These are phyloP conservation scores for Sinodicranocentrus sp. DNA, from an alignment of 2,888 invertebrate species.

Conservation along the genomic window DNA sequence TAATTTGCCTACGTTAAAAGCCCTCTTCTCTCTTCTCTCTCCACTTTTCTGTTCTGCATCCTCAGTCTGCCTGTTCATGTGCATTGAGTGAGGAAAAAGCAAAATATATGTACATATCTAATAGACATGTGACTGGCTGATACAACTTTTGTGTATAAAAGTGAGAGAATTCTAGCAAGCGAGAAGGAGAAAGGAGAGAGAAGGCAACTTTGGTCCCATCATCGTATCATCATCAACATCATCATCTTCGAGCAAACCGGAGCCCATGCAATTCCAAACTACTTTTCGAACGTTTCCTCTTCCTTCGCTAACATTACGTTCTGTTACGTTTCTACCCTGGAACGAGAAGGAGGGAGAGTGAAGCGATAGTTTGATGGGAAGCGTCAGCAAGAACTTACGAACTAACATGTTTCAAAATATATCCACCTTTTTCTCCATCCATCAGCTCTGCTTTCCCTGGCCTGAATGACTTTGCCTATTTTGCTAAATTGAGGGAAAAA, in stretches of 20 bases:
- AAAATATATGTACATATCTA: constrained; percentile 48
- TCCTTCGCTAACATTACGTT: too few species aligned
- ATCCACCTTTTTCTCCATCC: constrained; percentile 58
- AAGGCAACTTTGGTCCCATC: constrained; percentile 66
- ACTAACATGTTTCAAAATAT: constrained; percentile 53
- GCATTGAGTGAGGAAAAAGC: constrained; percentile 64
- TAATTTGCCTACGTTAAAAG: constrained; percentile 78
- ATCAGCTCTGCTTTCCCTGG: constrained; percentile 63
- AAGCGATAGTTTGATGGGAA: constrained; percentile 20
- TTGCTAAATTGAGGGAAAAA: constrained; percentile 70
- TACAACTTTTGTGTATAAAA: constrained; percentile 42
- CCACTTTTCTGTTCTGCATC: constrained; percentile 67
- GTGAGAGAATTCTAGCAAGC: constrained; percentile 65
- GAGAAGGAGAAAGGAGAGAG: constrained; percentile 60
- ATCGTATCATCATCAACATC: constrained; percentile 49
- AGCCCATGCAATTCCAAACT: constrained; percentile 65
- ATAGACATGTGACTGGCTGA: background rate
- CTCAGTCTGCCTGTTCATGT: constrained; percentile 67
- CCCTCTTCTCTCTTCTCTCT: constrained; percentile 73
- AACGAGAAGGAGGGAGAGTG: background rate
- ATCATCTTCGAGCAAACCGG: constrained; percentile 63
- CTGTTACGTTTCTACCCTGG: too few species aligned
- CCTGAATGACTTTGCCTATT: constrained; percentile 70
- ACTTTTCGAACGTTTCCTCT: constrained; percentile 36
- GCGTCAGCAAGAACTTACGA: constrained; percentile 16